Base-by-base conservation (phyloP, 2,113 vertebrate genomes). In the Brachypteracias leptosomus region DNA sequence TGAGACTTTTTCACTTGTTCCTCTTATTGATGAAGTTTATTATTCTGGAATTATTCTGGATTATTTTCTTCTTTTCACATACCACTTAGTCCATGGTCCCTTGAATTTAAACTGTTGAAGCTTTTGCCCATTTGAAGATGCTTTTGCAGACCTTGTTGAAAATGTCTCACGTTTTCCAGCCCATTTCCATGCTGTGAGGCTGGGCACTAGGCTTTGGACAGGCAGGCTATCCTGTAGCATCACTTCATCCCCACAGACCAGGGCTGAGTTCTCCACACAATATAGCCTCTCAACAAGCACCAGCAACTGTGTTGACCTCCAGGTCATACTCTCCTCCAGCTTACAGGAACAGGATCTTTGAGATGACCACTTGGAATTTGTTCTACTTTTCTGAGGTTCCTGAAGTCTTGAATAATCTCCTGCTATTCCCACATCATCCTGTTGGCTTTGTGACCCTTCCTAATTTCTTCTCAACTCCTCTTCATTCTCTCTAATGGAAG, bases 201-300 rank as follows among this genome's bases (percentile, higher is more conserved):
- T 70, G 44, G 47, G 28, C 2, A 3, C 38, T 61, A n/a, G 28
- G 16, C 35, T 85, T 75, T 28, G 40, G 72, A 17, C 10, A 61
- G 31, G 26, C 26, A 72, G 40, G 31, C 9, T 54, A 52, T 19
- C 29, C 42, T 13, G 2, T 11, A 61, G 24, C 70, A 46, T 8
- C 7, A 1, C 38, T 74, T 22, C 4, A 0, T 22, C 28, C 4
- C 3, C 42, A 57, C 2, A 4, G 65, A 36, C 25, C 40, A 42
- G 25, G 36, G 29, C 51, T 38, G 19, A 40, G 14, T 18, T 13
- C 17, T 20, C 31, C 52, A 42, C 25, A 16, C 36, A 38, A 13
- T 1, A 3, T 52, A 91, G 17, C 46, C 66, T 42, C 54, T 65
- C 55, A 57, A 22, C 28, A 58, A 84, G 77, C 38, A 59, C 15